Conservation (phyloP, 2,888 invertebrate genomes). For the Hyalella azteca region DNA sequence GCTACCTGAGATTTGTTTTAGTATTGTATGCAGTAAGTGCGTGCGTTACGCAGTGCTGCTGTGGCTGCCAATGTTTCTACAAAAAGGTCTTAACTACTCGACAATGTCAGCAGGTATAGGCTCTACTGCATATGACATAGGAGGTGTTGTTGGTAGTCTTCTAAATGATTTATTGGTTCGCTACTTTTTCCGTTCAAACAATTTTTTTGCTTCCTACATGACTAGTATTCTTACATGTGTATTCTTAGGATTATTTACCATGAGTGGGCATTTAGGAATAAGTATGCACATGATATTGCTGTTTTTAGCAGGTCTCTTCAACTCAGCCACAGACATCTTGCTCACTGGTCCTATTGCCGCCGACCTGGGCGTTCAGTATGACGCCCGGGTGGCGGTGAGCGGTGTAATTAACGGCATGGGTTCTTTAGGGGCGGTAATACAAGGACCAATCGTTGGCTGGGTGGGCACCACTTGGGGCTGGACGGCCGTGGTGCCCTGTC, state of each 20-base stretch:
- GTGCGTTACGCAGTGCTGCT: slow-evolving; percentile 66
- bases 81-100: slow-evolving; percentile 63
- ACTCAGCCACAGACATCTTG: slow-evolving; percentile 64
- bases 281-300: slow-evolving; percentile 63
- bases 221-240: slow-evolving; percentile 62
- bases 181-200: slow-evolving; percentile 62
- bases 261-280: slow-evolving; percentile 64
- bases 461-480: slow-evolving; percentile 64
- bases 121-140: slow-evolving; percentile 66
- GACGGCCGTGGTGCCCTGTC: slow-evolving; percentile 62
- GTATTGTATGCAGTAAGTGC: slow-evolving; percentile 65
- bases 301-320: slow-evolving; percentile 64
- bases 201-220: slow-evolving; percentile 62
- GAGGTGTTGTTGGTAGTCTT: slow-evolving; percentile 65
- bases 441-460: slow-evolving; percentile 65
- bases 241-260: slow-evolving; percentile 62
- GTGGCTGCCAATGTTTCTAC: slow-evolving; percentile 66
- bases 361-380: slow-evolving; percentile 65
- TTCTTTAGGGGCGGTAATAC: slow-evolving; percentile 65
- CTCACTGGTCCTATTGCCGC: slow-evolving; percentile 65
- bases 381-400: slow-evolving; percentile 65
- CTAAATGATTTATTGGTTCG: slow-evolving; percentile 64
- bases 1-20: slow-evolving; percentile 64
- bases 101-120: slow-evolving; percentile 64
- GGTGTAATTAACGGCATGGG: slow-evolving; percentile 66